phyloP scores from a whole-genome alignment of 2,888 invertebrate species.

The Agriopis leucophaearia region DNA sequence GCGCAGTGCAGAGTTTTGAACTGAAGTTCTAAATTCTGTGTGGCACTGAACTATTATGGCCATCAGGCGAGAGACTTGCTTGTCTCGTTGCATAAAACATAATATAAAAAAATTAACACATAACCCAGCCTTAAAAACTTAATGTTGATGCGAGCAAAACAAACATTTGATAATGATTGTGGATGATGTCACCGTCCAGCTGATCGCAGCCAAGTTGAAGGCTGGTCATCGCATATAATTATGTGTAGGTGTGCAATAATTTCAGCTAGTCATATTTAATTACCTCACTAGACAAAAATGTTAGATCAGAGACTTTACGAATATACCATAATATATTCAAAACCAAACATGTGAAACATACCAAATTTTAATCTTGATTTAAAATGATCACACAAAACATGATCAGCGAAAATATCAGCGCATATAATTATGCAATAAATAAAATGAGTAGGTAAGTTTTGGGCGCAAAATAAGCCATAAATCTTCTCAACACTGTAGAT shows the following conservation, averaged over 20 bases:
- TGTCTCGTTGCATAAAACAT: conserved; percentile 8
- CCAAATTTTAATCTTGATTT: conserved; percentile 34
- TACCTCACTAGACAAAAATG: conserved; percentile 56
- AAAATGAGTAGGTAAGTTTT: conserved; percentile 46
- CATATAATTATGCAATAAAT: conserved; percentile 59
- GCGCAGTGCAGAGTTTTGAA: too few species aligned
- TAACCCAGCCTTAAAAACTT: conserved; percentile 32
- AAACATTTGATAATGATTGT: conserved; percentile 65
- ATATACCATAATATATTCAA: conserved; percentile 27
- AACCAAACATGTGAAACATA: conserved; percentile 35
- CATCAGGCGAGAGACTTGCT: too few species aligned
- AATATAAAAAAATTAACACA: conserved; percentile 6
- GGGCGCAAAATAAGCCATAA: conserved; percentile 52
- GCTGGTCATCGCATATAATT: conserved; percentile 70
- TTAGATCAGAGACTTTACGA: conserved; percentile 28
- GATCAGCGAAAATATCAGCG: conserved; percentile 31
- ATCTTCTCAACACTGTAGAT: conserved; percentile 55
- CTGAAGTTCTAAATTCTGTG: too few species aligned
- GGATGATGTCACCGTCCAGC: conserved; percentile 75
- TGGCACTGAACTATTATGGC: too few species aligned
- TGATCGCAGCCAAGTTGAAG: conserved; percentile 76
- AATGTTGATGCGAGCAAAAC: conserved; percentile 50
- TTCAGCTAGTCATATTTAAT: conserved; percentile 48
- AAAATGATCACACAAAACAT: conserved; percentile 40
- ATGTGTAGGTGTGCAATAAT: conserved; percentile 63